Percentiles rank a stretch among this genome's conserved stretches.
Evolutionary conservation across 2,797 vertebrate genomes (phyloP).

Genomic region (Sparus aurata): DNA sequence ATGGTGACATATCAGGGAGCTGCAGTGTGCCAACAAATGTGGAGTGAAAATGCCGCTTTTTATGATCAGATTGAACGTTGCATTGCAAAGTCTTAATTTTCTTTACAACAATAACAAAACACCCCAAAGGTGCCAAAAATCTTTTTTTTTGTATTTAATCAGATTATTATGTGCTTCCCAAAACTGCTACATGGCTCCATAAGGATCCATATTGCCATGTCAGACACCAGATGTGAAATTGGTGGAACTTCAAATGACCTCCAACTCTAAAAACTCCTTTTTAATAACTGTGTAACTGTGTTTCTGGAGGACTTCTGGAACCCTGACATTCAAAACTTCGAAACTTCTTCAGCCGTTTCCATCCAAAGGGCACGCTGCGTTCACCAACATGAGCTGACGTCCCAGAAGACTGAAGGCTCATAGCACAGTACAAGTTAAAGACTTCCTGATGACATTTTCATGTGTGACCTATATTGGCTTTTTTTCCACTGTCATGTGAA

Average conservation of each 20-base stretch:
- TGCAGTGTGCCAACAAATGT: not conserved
- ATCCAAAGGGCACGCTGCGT: not conserved
- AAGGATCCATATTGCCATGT: not conserved
- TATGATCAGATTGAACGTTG: not conserved
- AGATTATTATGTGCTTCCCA: not conserved
- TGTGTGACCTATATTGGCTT: constrained; percentile 30
- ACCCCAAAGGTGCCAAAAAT: not conserved
- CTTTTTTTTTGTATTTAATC: not conserved
- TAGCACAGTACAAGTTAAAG: constrained; percentile 3
- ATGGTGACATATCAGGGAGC: not conserved
- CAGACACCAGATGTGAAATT: not conserved
- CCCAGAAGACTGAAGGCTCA: constrained; percentile 22
- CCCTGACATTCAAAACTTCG: not conserved
- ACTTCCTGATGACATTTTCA: constrained; percentile 39
- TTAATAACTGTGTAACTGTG: not conserved
- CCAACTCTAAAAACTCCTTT: too few species aligned
- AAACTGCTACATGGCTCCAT: not conserved
- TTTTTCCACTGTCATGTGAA: constrained; percentile 23
- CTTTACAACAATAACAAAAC: not conserved
- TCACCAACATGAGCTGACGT: constrained; percentile 7
- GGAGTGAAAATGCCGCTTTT: not conserved
- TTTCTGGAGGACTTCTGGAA: not conserved
- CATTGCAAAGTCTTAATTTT: not conserved
- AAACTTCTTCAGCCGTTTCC: not conserved
- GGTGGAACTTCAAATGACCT: not conserved